Percentiles rank a stretch among this genome's conserved stretches.
Evolutionary conservation across 2,113 vertebrate species (phyloP).

Genomic region (Pimephales promelas): DNA sequence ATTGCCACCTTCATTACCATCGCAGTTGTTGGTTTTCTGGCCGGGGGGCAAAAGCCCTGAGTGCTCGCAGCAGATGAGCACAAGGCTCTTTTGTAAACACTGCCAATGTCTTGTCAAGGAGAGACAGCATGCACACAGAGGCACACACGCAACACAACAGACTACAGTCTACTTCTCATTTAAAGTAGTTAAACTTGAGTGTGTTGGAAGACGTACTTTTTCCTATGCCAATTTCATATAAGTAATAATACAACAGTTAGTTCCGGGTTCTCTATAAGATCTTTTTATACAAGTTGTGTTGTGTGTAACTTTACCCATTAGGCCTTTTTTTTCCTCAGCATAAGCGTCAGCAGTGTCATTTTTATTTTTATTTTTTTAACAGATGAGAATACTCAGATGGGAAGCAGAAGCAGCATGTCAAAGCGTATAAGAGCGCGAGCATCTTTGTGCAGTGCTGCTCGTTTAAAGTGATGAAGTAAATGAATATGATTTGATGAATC

Average conservation of each 20-base stretch:
- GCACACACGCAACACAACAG: conserved; percentile 20
- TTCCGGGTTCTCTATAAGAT: not conserved
- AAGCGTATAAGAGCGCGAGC: not conserved
- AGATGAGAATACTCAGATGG: not conserved
- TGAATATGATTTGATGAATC: no score
- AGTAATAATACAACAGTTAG: not conserved
- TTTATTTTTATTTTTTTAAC: not conserved
- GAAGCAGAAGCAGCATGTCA: not conserved
- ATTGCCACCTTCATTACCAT: conserved; percentile 52
- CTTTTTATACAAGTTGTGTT: not conserved
- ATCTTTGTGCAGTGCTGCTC: not conserved
- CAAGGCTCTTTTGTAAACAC: conserved; percentile 57
- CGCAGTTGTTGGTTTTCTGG: conserved; percentile 52
- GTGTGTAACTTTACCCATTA: not conserved
- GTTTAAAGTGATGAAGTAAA: no score
- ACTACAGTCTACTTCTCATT: conserved; percentile 23
- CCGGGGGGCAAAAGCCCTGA: conserved; percentile 46
- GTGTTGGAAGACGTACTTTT: not conserved
- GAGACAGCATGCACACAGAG: conserved; percentile 28
- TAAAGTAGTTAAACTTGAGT: not conserved
- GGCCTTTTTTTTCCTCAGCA: not conserved
- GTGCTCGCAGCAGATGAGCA: conserved; percentile 46
- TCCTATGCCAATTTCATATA: not conserved
- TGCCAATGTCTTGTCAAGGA: conserved; percentile 51
- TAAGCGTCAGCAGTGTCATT: not conserved